Base-by-base conservation (phyloP, 2,113 vertebrate species). In the Lophius piscatorius region DNA sequence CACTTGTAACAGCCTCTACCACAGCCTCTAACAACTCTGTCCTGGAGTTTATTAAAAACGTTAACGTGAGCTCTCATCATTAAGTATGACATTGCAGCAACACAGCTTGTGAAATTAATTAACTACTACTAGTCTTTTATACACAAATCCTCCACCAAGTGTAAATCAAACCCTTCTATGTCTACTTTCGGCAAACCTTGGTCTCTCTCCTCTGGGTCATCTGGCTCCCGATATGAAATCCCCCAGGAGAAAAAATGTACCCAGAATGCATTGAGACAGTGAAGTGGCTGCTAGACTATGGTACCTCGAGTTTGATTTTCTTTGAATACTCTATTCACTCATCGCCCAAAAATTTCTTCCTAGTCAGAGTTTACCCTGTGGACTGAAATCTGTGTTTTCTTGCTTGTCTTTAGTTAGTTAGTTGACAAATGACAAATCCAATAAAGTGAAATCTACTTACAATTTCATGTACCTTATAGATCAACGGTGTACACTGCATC, bases 191-290 rank as follows among this genome's bases (percentile, higher is more conserved):
- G n/a, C 33, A 35, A 40, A 54, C 3, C 21, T 14, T 6, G 20
- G 35, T 29, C 26, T 46, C 39, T 26, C 5, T 42, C 52, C 38
- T 31, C 52, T 39, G n/a, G n/a, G n/a, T n/a, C n/a, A n/a, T n/a
- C 64, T 50, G 52, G 61, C 66, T 64, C 44, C 57, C 85, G 82
- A 86, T 78, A 78, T 47, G 74, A 83, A 70, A 85, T 35, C 58
- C 77, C 58, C 51, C 66, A 28, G 70, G 80, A 84, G 71, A 73
- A 79, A 84, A 66, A 78, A 86, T 87, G 87, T 81, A 88, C 81
- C 85, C 82, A 85, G 49, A 42, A 84, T 89, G 83, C 83, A 88
- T 35, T 31, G 61, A 47, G 67, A 23, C 39, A 63, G 60, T 34
- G 12, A 29, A 36, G 39, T 54, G 70, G 70, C 78, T 52, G 73